Base-by-base conservation (phyloP, 2,797 vertebrate genomes). In the Falco concolor region DNA sequence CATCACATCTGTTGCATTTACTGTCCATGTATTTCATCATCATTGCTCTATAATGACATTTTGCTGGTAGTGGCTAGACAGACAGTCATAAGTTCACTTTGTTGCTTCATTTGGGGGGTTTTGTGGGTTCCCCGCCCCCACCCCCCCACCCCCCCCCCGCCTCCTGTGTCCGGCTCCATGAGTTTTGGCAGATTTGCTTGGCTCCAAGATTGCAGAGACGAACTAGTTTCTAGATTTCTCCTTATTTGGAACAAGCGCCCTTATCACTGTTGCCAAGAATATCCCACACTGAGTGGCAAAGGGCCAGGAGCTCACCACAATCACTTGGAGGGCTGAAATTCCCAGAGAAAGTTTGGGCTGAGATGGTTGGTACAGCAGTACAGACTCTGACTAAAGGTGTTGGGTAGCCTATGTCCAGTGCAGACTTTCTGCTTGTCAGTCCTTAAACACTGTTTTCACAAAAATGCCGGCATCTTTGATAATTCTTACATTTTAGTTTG, bases 41-140 rank as follows among this genome's bases (percentile, higher is more conserved):
- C 10, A 0, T 34, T 61, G 76, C 57, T 78, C 69, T 76, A 3
- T 56, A 87, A 81, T 42, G 73, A 86, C 61, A 13, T 63, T 42
- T 85, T 76, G 76, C 82, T 91, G 65, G 59, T 82, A 32, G 68
- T 50, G 91, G 38, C 5, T 25, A 60, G 53, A 67, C 91, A 92
- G 90, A 83, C 74, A 85, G 76, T 83, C 90, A 61, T 47, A 79
- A 96, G 88, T 76, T 88, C 87, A 89, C 57, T 88, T 32, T 40
- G 9, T 49, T 82, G 67, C 72, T 95, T 89, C 82, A 45, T 56
- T 50, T 77, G 60, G 47, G 47, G 6, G 2, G 65, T 63, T 67
- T 34, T 57, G 65, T 44, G 61, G 59, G 14, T n/a, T 10, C 4
- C 16, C 24, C 42, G 4, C 11, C 40, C 4, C 16, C 24, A n/a